Conservation (phyloP, 2,888 invertebrate species). For the Eremobia ochroleuca region DNA sequence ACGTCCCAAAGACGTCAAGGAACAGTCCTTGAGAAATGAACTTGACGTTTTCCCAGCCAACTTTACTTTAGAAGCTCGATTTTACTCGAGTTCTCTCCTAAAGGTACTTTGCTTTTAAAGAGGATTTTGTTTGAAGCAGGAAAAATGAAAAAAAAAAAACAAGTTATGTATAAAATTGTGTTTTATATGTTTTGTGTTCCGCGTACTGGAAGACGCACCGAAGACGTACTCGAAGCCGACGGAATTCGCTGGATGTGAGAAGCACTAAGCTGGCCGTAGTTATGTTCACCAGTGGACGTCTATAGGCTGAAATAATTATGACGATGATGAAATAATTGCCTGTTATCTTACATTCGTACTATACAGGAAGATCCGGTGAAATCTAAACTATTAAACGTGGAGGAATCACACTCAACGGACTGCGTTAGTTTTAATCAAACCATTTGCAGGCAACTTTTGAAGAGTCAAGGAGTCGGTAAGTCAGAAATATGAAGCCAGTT, state of each 20-base stretch:
- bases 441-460: too few species aligned
- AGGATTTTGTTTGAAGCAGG: constrained; percentile 18
- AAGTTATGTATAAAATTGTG: background rate
- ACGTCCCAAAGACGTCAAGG: constrained; percentile 31
- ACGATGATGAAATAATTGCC: too few species aligned
- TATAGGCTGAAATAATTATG: too few species aligned
- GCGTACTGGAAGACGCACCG: too few species aligned
- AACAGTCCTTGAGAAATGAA: constrained; percentile 53
- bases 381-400: background rate
- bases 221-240: too few species aligned
- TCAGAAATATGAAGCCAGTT: too few species aligned
- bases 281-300: background rate
- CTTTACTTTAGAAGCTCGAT: constrained; percentile 54
- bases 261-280: too few species aligned
- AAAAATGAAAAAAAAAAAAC: constrained; percentile 20
- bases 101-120: constrained; percentile 39
- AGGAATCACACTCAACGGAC: too few species aligned
- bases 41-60: constrained; percentile 54
- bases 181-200: background rate
- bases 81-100: constrained; percentile 46
- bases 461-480: too few species aligned
- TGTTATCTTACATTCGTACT: background rate
- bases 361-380: background rate
- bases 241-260: too few species aligned
- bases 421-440: too few species aligned